A percentile compares a stretch with the other conserved stretches of the same genome.
phyloP scores from a whole-genome alignment of 2,797 vertebrate species.

The Acestrorhynchus altus region DNA sequence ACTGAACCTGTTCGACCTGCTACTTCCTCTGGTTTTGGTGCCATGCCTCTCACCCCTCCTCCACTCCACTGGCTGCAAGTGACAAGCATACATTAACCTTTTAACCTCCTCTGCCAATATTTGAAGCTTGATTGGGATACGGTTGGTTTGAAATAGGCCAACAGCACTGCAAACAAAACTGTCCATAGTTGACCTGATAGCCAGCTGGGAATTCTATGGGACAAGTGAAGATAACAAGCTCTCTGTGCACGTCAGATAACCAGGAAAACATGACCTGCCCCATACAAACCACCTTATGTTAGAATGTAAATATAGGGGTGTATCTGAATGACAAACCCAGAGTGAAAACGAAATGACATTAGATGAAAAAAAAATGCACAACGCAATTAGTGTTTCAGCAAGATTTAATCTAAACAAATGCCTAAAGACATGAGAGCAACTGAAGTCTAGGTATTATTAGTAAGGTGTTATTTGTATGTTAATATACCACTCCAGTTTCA shows the following conservation, averaged over 20 bases:
- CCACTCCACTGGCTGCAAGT: constrained; percentile 52
- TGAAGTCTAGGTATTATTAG: too few species aligned
- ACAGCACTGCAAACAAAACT: background rate
- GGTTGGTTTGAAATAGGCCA: constrained; percentile 13
- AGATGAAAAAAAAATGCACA: too few species aligned
- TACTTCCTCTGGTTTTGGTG: constrained; percentile 40
- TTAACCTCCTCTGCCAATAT: constrained; percentile 55
- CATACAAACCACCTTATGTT: background rate
- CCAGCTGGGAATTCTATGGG: background rate
- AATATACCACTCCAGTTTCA: too few species aligned
- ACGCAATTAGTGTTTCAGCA: too few species aligned
- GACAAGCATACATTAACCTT: constrained; percentile 45
- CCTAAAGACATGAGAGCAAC: too few species aligned
- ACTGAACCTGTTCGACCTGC: constrained; percentile 72
- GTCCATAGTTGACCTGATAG: background rate
- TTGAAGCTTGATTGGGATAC: constrained; percentile 51
- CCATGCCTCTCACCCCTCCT: constrained; percentile 46
- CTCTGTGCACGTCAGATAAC: background rate
- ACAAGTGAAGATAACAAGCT: background rate
- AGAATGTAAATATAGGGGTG: background rate
- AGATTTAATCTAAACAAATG: too few species aligned
- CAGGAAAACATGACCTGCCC: background rate
- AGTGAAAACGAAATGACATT: too few species aligned
- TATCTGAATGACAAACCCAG: background rate
- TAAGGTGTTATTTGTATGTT: too few species aligned